phyloP scores from a whole-genome alignment of 2,797 vertebrate species.

The Scleropages formosus region DNA sequence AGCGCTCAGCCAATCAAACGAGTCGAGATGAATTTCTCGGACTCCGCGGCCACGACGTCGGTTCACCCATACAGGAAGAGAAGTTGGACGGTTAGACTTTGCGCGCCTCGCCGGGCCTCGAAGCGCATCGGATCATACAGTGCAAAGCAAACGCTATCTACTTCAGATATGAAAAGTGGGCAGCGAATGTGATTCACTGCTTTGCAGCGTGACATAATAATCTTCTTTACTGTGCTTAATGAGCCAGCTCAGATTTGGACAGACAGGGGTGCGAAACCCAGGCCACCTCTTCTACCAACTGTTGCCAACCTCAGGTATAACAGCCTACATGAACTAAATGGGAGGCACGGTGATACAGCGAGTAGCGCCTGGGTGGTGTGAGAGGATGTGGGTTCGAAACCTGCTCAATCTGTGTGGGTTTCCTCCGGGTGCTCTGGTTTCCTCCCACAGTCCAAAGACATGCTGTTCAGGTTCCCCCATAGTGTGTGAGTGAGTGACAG shows the following conservation, averaged over 20 bases:
- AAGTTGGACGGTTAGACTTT: background rate
- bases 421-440: too few relatives aligned
- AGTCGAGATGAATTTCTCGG: constrained; percentile 25
- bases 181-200: background rate
- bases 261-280: background rate
- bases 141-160: background rate
- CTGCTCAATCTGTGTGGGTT: too few relatives aligned
- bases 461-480: too few relatives aligned
- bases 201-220: background rate
- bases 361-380: too few relatives aligned
- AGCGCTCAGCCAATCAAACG: constrained; percentile 43
- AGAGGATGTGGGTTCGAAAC: too few relatives aligned
- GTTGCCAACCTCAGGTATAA: background rate
- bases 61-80: constrained; percentile 17
- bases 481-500: too few relatives aligned
- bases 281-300: too few relatives aligned
- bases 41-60: background rate
- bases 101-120: background rate
- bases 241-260: background rate
- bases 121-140: too few relatives aligned
- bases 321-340: background rate
- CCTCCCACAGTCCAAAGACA: too few relatives aligned
- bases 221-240: background rate
- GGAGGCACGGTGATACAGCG: too few relatives aligned
- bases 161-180: constrained; percentile 12